Conservation (phyloP, 1,140 invertebrate genomes). For the Acromyrmex echinatior region DNA sequence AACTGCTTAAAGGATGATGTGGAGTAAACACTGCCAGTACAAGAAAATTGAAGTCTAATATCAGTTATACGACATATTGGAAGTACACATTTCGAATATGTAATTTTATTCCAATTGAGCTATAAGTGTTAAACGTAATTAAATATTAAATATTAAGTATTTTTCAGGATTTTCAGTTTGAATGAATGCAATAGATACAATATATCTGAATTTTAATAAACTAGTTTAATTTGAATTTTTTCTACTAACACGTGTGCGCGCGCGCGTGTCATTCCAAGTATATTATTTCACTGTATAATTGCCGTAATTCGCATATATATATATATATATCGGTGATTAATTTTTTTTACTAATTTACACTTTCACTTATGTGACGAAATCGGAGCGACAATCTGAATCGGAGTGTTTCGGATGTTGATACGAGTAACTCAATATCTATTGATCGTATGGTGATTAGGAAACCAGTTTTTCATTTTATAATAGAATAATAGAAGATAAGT, state of each 20-base stretch:
- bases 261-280: neutral
- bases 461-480: constrained; percentile 27
- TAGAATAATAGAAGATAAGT: constrained; percentile 26
- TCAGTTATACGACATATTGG: neutral
- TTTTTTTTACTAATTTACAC: neutral
- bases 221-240: constrained; percentile 32
- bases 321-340: neutral
- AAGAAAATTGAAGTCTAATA: constrained; percentile 52
- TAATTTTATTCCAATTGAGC: constrained; percentile 11
- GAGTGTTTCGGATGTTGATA: neutral
- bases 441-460: neutral
- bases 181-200: constrained; percentile 2
- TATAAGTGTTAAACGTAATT: neutral
- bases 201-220: constrained; percentile 32
- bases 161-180: constrained; percentile 10
- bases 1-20: constrained; percentile 72
- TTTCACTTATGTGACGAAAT: constrained; percentile 32
- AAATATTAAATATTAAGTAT: neutral
- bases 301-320: neutral
- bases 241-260: neutral
- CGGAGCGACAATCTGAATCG: neutral
- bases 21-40: constrained; percentile 76
- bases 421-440: neutral
- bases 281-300: neutral
- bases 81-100: neutral